These are phyloP conservation scores for Cephalopachus bancanus DNA, from an alignment of 2,797 vertebrate species.

Conservation along the genomic window DNA sequence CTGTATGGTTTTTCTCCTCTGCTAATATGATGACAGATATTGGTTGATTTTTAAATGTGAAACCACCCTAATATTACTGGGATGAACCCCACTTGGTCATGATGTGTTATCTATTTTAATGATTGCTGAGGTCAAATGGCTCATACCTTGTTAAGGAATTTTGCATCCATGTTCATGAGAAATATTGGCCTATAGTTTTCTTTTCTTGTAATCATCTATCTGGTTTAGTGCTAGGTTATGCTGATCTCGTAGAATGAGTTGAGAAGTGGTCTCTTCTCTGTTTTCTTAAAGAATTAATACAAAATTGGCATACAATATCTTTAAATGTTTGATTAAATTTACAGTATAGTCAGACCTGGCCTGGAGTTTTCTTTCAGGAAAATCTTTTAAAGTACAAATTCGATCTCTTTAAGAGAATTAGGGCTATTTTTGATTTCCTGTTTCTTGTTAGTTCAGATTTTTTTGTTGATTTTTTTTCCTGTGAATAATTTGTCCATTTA, in stretches of 20 bases:
- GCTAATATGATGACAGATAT: background rate
- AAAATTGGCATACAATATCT: background rate
- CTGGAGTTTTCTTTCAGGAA: background rate
- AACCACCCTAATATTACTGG: background rate
- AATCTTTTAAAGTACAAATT: constrained; percentile 25
- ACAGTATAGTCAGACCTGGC: background rate
- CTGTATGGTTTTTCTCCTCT: background rate
- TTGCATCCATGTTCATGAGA: background rate
- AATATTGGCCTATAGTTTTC: background rate
- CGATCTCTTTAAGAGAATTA: background rate
- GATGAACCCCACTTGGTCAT: background rate
- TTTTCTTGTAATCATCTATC: background rate
- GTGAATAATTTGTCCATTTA: background rate
- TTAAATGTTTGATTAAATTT: background rate
- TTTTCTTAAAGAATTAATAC: background rate
- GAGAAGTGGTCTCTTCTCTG: background rate
- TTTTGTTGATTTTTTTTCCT: background rate
- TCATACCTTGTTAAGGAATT: background rate
- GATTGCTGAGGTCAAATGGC: background rate
- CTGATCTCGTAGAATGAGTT: background rate
- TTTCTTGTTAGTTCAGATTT: constrained; percentile 8
- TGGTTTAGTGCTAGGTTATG: background rate
- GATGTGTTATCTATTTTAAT: background rate
- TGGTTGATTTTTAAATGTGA: constrained; percentile 33
- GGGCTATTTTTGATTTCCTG: background rate